Conservation (phyloP, 2,888 invertebrate genomes). For the Drosophila antonietae region DNA sequence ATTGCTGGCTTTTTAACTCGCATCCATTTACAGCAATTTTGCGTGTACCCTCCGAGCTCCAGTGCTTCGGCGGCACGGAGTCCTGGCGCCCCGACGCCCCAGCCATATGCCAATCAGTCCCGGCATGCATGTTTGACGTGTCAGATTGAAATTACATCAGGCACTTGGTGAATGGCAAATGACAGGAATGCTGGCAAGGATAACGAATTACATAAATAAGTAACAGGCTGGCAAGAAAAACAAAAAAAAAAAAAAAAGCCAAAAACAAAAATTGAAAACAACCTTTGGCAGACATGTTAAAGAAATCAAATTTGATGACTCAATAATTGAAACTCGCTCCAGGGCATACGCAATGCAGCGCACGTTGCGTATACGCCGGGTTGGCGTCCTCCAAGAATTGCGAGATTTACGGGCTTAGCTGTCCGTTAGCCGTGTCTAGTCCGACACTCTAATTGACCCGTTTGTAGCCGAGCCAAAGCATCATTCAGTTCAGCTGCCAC, state of each 20-base stretch:
- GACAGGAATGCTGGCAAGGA: constrained; percentile 51
- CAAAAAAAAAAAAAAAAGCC: constrained; percentile 12
- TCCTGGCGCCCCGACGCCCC: background rate
- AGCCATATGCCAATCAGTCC: constrained; percentile 17
- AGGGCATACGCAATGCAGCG: constrained; percentile 55
- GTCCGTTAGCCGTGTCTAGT: constrained; percentile 3
- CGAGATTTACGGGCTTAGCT: constrained; percentile 5
- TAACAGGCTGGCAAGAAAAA: constrained; percentile 28
- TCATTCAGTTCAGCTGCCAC: constrained; percentile 2
- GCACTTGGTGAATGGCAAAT: constrained; percentile 58
- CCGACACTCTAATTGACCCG: constrained; percentile 11
- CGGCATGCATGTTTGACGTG: constrained; percentile 49
- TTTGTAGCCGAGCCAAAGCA: background rate
- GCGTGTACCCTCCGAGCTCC: constrained; percentile 39
- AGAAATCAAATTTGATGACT: constrained; percentile 78
- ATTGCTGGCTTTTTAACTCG: constrained; percentile 79
- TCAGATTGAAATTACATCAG: constrained; percentile 78
- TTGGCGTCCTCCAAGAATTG: constrained; percentile 22
- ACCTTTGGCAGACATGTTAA: constrained; percentile 45
- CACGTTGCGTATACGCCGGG: constrained; percentile 50
- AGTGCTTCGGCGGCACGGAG: background rate
- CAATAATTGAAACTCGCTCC: constrained; percentile 73
- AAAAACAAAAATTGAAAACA: constrained; percentile 55
- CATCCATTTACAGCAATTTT: constrained; percentile 80
- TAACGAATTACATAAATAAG: constrained; percentile 63